phyloP scores from a whole-genome alignment of 1,140 invertebrate species.

The Heliconius hermathena region DNA sequence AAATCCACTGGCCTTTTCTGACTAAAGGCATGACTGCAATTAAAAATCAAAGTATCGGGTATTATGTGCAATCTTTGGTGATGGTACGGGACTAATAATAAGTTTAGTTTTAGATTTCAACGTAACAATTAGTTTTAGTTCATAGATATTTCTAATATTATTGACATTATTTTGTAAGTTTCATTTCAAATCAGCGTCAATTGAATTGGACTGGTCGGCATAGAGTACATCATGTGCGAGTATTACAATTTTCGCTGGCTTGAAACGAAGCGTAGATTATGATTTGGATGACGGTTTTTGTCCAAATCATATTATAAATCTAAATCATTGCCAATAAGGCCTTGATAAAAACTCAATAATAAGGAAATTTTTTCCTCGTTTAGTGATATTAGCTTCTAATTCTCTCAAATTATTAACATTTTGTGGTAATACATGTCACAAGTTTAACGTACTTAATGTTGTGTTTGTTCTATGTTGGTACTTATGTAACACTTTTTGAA shows the following conservation, averaged over 20 bases:
- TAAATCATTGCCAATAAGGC: constrained; percentile 48
- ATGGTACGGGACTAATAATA: constrained; percentile 79
- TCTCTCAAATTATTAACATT: constrained; percentile 71
- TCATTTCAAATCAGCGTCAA: constrained; percentile 73
- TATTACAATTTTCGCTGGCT: constrained; percentile 57
- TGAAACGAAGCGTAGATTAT: constrained; percentile 71
- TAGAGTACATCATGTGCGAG: constrained; percentile 61
- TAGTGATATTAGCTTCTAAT: constrained; percentile 82
- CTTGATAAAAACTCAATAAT: constrained; percentile 58
- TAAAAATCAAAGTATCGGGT: constrained; percentile 83
- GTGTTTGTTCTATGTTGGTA: constrained; percentile 78
- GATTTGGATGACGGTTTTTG: constrained; percentile 75
- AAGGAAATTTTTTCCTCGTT: constrained; percentile 77
- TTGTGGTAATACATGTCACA: constrained; percentile 69
- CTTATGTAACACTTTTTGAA: constrained; percentile 68
- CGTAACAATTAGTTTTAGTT: constrained; percentile 51
- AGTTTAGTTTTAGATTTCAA: constrained; percentile 63
- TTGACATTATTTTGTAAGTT: constrained; percentile 57
- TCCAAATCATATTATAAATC: constrained; percentile 63
- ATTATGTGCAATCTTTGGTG: constrained; percentile 84
- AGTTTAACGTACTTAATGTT: constrained; percentile 76
- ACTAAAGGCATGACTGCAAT: constrained; percentile 78
- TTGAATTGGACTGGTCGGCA: constrained; percentile 39
- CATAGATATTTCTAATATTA: constrained; percentile 49
- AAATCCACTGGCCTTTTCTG: constrained; percentile 47